A percentile compares a stretch with the other conserved stretches of the same genome.
phyloP scores from a whole-genome alignment of 2,888 invertebrate species.

The Penaeus monodon region DNA sequence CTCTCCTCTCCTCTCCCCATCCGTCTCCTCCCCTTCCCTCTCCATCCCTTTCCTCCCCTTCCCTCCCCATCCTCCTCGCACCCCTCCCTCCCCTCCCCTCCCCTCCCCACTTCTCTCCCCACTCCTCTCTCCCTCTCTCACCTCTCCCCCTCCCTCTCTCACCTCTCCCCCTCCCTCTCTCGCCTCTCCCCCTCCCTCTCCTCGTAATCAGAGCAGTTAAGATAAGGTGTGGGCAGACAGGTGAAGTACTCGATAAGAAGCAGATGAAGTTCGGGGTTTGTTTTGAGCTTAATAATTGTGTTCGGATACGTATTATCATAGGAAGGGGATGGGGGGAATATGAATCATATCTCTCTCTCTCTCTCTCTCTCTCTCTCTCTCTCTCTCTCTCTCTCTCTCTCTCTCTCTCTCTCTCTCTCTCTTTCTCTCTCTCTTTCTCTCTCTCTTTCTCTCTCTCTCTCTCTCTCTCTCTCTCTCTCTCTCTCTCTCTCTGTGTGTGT shows the following conservation, averaged over 20 bases:
- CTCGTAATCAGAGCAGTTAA: slow-evolving; percentile 10
- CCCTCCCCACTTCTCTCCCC: no score
- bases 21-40: background rate
- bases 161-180: background rate
- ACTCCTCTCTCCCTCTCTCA: no score
- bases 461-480: no score
- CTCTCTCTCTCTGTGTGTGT: no score
- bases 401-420: no score
- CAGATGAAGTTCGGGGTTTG: no score
- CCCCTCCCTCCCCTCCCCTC: background rate
- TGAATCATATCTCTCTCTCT: no score
- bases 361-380: no score
- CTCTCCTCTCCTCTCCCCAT: background rate
- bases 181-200: background rate
- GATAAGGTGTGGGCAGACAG: slow-evolving; percentile 8
- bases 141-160: background rate
- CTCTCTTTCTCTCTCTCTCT: no score
- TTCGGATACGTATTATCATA: slow-evolving; percentile 7
- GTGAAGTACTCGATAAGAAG: background rate
- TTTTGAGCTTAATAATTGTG: no score
- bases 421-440: no score
- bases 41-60: background rate
- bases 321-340: background rate
- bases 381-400: no score
- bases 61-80: background rate